Evolutionary conservation across 2,797 vertebrate species (phyloP), one percentile per base, ranked within the genome.

Genomic region (Ctenopoma multispine): DNA sequence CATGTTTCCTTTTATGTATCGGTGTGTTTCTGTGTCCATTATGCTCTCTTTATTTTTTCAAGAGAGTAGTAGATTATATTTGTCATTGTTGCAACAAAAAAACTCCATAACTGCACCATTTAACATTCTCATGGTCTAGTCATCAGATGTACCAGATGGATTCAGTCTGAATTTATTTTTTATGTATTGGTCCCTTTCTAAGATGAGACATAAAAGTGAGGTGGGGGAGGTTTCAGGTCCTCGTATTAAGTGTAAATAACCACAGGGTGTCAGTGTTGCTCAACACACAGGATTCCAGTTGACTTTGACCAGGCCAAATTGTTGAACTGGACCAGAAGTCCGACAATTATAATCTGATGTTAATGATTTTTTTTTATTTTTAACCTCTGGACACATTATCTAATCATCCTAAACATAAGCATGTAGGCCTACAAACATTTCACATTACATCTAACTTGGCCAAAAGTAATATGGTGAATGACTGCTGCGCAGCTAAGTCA

Each of bases 221-320:
- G 1, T 41, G 15, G 5, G 18, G 11, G 11, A 12, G 14, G 6
- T 47, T 34, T 57, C 4, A 58, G 34, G 31, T 67, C 40, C 23
- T 49, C 8, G 47, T 29, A 82, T 34, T 63, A 13, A 24, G 20
- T n/a, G 4, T 31, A 38, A 63, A 50, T 18, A 21, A 61, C 83
- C 88, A 89, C 81, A 71, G 5, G 70, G 71, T 84, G 90, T 83
- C 90, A 51, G 60, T 88, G 70, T 88, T 82, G 81, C 56, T 72
- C 68, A 83, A 53, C 21, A 47, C 31, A 55, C 43, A 29, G 14
- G 7, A 43, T 40, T 63, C 17, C 2, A 49, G 9, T 47, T 74
- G 34, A 15, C 3, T 46, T 36, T 69, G 18, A 63, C 38, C 9
- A 24, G 15, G 63, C 1, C 3, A 27, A 38, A 53, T 53, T 10